Evolutionary conservation across 23 tunicate genomes (phyloP).

Genomic region (Oikopleura dioica): DNA sequence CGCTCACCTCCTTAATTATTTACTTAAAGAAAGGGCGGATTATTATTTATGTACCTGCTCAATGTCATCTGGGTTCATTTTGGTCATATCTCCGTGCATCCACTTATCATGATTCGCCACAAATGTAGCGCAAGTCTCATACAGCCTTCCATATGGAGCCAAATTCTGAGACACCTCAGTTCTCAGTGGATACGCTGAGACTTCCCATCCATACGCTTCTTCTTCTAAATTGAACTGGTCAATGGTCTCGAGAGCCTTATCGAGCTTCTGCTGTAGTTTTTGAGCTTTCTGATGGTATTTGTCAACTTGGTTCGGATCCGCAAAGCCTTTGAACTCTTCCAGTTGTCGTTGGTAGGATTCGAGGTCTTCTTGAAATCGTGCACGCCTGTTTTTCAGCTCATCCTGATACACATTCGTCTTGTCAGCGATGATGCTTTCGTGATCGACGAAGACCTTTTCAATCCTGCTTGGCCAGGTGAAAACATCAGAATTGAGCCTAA

Average conservation of each 20-base stretch:
- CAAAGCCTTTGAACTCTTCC: slow-evolving; percentile 45
- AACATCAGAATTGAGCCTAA: slow-evolving; percentile 55
- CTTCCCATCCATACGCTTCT: slow-evolving; percentile 93
- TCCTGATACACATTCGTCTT: slow-evolving; percentile 72
- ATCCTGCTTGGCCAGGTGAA: slow-evolving; percentile 74
- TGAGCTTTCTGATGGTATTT: slow-evolving; percentile 77
- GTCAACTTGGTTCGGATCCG: slow-evolving; percentile 42
- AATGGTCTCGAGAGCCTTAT: slow-evolving; percentile 63
- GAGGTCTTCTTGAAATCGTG: slow-evolving; percentile 55
- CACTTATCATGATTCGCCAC: slow-evolving; percentile 17
- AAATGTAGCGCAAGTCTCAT: slow-evolving; percentile 19
- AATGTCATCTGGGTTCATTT: slow-evolving; percentile 75
- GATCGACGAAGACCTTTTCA: slow-evolving; percentile 69
- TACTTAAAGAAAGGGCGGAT: no score
- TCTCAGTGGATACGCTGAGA: slow-evolving; percentile 63
- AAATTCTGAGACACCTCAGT: not conserved
- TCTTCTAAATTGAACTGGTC: slow-evolving; percentile 84
- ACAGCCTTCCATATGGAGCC: slow-evolving; percentile 51
- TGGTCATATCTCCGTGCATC: slow-evolving; percentile 61
- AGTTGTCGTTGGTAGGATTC: slow-evolving; percentile 71
- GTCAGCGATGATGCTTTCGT: slow-evolving; percentile 49
- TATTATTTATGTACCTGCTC: no score
- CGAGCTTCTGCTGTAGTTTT: slow-evolving; percentile 40
- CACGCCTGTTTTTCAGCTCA: slow-evolving; percentile 75
- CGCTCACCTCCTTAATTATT: slow-evolving; percentile 78